A percentile compares a stretch with the other conserved stretches of the same genome.
Conservation (phyloP, 2,888 invertebrate species). For the Acanthosoma haemorrhoidale region DNA sequence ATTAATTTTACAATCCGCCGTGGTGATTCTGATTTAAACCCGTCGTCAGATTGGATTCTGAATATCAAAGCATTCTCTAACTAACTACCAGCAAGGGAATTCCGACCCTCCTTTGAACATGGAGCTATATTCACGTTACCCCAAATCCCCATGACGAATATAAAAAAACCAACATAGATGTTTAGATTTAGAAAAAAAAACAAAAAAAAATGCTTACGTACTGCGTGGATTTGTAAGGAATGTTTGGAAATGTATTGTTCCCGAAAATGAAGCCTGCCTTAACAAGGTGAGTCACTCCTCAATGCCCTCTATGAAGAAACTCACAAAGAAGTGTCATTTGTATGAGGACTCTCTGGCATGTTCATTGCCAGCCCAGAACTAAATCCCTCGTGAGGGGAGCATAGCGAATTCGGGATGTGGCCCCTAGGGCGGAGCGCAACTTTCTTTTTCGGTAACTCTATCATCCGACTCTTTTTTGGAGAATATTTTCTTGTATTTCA, state of each 20-base stretch:
- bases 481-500: background rate
- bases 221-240: no score
- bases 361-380: background rate
- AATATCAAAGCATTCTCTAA: no score
- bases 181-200: no score
- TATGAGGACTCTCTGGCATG: background rate
- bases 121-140: no score
- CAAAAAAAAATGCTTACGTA: background rate
- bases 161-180: no score
- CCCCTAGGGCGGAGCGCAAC: background rate
- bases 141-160: no score
- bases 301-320: background rate
- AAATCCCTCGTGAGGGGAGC: constrained; percentile 7
- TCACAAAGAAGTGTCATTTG: constrained; percentile 11
- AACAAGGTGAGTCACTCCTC: background rate
- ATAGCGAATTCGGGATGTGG: background rate
- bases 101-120: no score
- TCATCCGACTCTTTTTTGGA: background rate
- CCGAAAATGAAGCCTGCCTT: background rate
- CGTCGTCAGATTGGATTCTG: no score
- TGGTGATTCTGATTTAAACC: no score
- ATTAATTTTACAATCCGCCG: no score
- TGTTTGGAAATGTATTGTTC: background rate
- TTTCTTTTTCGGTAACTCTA: constrained; percentile 12
- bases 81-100: no score